Evolutionary conservation across 2,113 vertebrate species (phyloP).

Genomic region (Podiceps cristatus): DNA sequence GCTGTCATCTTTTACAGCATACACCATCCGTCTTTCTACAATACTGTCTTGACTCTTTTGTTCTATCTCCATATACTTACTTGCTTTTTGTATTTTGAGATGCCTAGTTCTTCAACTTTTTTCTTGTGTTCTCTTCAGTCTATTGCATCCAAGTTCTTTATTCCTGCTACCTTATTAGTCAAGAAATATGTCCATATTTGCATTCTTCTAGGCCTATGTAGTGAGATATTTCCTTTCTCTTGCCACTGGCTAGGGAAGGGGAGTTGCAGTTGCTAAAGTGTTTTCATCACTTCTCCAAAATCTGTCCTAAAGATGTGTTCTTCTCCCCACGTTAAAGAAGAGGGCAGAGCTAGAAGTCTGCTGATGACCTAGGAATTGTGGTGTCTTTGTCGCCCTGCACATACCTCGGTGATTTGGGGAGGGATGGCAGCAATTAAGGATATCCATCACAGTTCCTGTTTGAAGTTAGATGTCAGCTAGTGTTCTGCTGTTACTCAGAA

Average conservation of each 20-base stretch:
- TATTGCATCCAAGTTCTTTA: not conserved
- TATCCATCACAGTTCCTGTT: not conserved
- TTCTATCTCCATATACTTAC: not conserved
- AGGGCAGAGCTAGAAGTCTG: not conserved
- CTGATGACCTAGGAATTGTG: not conserved
- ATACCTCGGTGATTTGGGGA: not conserved
- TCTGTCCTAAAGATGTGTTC: not conserved
- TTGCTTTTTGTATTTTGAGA: not conserved
- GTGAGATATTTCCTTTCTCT: not conserved
- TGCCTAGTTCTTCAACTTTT: not conserved
- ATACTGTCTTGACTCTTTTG: not conserved
- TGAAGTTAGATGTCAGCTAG: slow-evolving; percentile 11
- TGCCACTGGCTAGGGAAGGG: not conserved
- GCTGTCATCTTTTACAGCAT: not conserved
- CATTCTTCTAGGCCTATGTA: not conserved
- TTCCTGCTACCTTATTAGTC: not conserved
- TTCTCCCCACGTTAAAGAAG: not conserved
- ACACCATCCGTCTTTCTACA: not conserved
- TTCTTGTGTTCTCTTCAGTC: not conserved
- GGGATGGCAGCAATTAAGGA: not conserved
- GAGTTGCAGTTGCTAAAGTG: not conserved
- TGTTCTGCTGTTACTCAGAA: not conserved
- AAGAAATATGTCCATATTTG: not conserved
- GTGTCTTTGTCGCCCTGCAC: not conserved
- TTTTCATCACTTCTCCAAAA: not conserved